Conservation (phyloP, 2,113 vertebrate genomes). For the Rhabdomys dilectus region DNA sequence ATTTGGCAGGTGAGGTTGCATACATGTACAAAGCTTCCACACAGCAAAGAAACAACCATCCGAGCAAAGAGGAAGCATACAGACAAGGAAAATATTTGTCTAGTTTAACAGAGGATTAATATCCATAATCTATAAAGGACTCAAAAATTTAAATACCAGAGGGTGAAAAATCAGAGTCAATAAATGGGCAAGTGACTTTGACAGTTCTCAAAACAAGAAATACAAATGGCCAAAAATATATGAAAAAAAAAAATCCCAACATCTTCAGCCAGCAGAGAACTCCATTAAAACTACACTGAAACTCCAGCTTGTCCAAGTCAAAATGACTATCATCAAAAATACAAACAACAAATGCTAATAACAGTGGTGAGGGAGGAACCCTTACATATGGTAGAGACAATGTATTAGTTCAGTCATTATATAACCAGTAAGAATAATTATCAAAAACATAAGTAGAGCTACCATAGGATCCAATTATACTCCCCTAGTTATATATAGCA, state of each 20-base stretch:
- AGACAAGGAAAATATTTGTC: background rate
- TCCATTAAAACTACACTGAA: background rate
- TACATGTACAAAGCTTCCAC: background rate
- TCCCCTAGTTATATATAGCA: background rate
- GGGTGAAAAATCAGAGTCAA: background rate
- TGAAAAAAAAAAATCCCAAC: background rate
- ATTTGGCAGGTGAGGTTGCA: background rate
- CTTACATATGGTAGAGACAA: background rate
- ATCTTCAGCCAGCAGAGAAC: background rate
- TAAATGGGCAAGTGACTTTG: background rate
- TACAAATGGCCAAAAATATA: background rate
- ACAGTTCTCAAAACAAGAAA: background rate
- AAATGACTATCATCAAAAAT: background rate
- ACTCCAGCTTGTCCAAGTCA: background rate
- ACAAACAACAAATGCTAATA: background rate
- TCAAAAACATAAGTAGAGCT: background rate
- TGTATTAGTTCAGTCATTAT: background rate
- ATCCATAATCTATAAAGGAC: background rate
- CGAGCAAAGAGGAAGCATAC: background rate
- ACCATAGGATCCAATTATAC: background rate
- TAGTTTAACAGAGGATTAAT: background rate
- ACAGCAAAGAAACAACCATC: background rate
- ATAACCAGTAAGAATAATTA: background rate
- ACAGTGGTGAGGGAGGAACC: background rate
- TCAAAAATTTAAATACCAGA: background rate